Base-by-base conservation (phyloP, 2,113 vertebrate genomes). In the Alexandromys fortis region DNA sequence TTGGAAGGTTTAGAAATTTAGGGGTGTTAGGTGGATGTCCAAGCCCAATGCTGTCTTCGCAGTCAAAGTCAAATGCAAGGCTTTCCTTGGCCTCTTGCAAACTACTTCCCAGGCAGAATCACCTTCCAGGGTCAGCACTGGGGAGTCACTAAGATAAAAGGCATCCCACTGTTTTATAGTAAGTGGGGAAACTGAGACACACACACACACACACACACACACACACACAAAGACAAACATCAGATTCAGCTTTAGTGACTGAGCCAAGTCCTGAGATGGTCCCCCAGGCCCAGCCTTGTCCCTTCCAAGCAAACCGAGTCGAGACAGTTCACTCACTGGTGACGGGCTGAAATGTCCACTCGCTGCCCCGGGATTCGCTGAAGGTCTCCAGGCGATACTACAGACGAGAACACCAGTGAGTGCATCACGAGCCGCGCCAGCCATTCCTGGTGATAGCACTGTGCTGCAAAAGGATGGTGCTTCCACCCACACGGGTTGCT, bases 311-410 rank as follows among this genome's bases (percentile, higher is more conserved):
- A 82, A 33, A 86, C 0, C 12, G 45, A 70, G 2, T 42, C 19
- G 7, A 0, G 72, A 45, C 11, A 55, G 19, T 14, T 22, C 87
- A 96, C 98, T 98, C 96, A 98, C 98, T 97, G 22, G 97, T 98
- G 93, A 98, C 99, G 33, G 99, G 98, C 86, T 99, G 98, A 68
- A 98, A 99, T 22, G 98, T 98, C 99, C 99, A 99, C 95, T 98
- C 95, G 3, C 98, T 99, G 90, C 98, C 98, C 97, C 99, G 98
- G 89, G 98, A 99, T 97, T 99, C 99, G 0, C 98, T 98, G 97
- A 98, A 99, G 24, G 98, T 99, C 98, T 99, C 99, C 96, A 99
- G 98, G 1, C 98, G 98, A 93, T 99, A 99, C 99, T 99, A 78
- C 42, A 96, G 86, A 91, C 63, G 4, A 55, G 52, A 55, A 55